These are phyloP conservation scores for Ateles fusciceps DNA, from an alignment of 2,797 vertebrate species.

Conservation along the genomic window DNA sequence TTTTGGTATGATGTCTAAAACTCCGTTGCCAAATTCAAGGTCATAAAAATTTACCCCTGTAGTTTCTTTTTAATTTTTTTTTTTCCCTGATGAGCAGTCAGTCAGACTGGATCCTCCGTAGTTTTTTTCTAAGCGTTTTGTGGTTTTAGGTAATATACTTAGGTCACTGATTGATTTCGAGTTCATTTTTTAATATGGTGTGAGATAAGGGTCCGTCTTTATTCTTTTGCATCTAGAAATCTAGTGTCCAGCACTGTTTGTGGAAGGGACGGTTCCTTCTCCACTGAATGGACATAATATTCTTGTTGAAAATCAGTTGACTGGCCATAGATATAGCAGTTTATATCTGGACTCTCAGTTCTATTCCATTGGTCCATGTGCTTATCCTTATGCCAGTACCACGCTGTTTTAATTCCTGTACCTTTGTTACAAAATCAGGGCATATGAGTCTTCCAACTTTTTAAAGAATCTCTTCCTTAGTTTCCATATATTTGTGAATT, in stretches of 20 bases:
- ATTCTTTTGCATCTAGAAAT: background rate
- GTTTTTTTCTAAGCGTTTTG: too few relatives aligned
- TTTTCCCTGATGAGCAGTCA: too few relatives aligned
- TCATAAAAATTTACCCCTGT: too few relatives aligned
- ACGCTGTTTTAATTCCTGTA: background rate
- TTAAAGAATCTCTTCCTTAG: background rate
- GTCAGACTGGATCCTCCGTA: too few relatives aligned
- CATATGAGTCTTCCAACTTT: background rate
- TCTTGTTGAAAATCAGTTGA: background rate
- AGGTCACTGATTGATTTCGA: too few relatives aligned
- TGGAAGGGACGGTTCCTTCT: background rate
- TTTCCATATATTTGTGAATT: background rate
- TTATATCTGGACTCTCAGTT: background rate
- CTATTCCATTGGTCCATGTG: background rate
- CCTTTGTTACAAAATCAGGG: background rate
- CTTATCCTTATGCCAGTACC: background rate
- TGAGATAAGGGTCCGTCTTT: background rate
- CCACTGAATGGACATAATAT: background rate
- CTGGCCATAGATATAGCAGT: background rate
- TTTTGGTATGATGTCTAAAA: too few relatives aligned
- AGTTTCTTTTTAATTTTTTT: too few relatives aligned
- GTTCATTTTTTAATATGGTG: too few relatives aligned
- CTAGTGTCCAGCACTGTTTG: background rate
- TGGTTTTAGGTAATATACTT: too few relatives aligned
- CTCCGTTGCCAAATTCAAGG: too few relatives aligned